Conservation (phyloP, 2,113 vertebrate genomes). For the Tylochromis polylepis region DNA sequence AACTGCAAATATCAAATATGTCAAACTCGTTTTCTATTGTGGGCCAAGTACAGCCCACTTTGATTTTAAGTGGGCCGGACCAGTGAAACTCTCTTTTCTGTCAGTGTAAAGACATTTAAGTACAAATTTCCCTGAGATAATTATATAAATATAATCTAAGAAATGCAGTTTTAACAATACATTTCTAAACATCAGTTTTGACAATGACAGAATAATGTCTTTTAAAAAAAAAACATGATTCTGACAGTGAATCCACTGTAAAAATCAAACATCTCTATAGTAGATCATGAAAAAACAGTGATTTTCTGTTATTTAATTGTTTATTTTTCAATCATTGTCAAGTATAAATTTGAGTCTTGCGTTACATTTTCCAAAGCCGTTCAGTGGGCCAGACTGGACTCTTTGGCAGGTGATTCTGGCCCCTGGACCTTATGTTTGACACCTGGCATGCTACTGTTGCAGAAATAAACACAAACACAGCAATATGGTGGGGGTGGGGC, state of each 20-base stretch:
- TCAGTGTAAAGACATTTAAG: not conserved
- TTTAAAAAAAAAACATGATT: not conserved
- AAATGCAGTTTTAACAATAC: not conserved
- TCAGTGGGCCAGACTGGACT: not conserved
- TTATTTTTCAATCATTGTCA: not conserved
- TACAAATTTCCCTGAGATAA: not conserved
- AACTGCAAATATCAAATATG: not conserved
- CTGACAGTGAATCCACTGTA: not conserved
- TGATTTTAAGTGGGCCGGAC: not conserved
- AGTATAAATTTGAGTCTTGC: not conserved
- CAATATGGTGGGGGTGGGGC: not conserved
- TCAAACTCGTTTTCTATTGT: not conserved
- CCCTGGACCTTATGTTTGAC: not conserved
- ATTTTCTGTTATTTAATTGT: not conserved
- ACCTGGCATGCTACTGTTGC: not conserved
- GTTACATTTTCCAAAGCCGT: too few relatives aligned
- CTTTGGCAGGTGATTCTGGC: fast-evolving
- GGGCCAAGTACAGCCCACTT: not conserved
- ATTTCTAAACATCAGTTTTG: not conserved
- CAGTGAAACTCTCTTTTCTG: not conserved
- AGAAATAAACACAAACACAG: not conserved
- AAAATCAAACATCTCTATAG: not conserved
- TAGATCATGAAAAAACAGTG: fast-evolving
- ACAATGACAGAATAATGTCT: not conserved
- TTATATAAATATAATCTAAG: not conserved